Conservation (phyloP, 2,797 vertebrate genomes). For the Scyliorhinus canicula region DNA sequence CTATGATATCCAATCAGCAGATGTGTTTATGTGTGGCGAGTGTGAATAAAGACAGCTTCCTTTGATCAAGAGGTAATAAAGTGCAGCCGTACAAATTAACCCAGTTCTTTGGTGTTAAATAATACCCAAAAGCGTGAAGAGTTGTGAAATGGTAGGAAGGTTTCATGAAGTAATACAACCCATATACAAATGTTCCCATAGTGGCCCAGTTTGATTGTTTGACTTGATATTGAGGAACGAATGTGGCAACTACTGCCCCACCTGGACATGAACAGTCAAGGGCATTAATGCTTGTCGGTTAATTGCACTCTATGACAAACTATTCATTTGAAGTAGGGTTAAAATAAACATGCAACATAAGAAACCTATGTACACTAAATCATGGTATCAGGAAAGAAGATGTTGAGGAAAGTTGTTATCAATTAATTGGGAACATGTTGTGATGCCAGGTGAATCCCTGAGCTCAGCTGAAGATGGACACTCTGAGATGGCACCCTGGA, state of each 20-base stretch:
- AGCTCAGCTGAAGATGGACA: not conserved
- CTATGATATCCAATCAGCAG: not conserved
- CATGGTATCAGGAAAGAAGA: not conserved
- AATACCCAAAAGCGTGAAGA: not conserved
- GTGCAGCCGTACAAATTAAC: not conserved
- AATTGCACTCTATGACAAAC: not conserved
- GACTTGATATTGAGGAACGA: conserved; percentile 41
- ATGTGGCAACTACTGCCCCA: conserved; percentile 31
- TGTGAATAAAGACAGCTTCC: not conserved
- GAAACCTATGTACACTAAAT: not conserved
- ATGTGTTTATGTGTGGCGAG: not conserved
- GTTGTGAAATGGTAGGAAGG: not conserved
- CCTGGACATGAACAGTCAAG: not conserved
- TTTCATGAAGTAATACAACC: not conserved
- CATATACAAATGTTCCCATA: conserved; percentile 48
- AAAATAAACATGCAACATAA: not conserved
- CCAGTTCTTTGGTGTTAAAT: not conserved
- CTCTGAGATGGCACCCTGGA: not conserved
- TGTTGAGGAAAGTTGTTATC: not conserved
- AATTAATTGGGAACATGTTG: not conserved
- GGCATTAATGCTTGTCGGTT: not conserved
- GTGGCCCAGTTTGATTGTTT: conserved; percentile 44
- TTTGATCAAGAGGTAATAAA: not conserved
- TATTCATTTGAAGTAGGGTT: not conserved
- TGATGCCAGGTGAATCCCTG: not conserved